Evolutionary conservation across 2,797 vertebrate genomes (phyloP).

Genomic region (Cynodonichthys magdalenae): DNA sequence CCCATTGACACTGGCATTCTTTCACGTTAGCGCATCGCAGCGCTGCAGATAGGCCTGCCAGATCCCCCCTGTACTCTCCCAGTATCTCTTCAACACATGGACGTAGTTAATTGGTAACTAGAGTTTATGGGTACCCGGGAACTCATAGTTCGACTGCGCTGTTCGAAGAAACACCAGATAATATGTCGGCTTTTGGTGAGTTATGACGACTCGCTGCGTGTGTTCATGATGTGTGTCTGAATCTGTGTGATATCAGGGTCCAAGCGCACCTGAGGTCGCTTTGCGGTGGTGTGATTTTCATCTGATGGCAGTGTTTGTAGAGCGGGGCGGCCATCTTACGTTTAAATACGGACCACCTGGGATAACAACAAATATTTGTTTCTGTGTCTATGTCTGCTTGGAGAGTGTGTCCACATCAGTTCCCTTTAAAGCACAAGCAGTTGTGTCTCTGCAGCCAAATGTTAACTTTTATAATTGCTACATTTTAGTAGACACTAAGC

Average conservation of each 20-base stretch:
- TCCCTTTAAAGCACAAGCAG: not conserved
- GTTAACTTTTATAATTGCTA: not conserved
- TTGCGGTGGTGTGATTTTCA: not conserved
- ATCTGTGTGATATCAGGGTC: slow-evolving; percentile 13
- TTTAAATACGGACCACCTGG: slow-evolving; percentile 17
- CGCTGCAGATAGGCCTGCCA: slow-evolving; percentile 79
- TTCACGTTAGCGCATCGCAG: slow-evolving; percentile 85
- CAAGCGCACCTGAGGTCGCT: not conserved
- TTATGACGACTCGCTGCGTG: slow-evolving; percentile 46
- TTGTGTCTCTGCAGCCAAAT: not conserved
- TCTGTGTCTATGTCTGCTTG: not conserved
- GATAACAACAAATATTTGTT: slow-evolving; percentile 13
- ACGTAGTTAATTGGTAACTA: slow-evolving; percentile 75
- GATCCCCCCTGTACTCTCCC: slow-evolving; percentile 62
- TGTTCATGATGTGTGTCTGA: slow-evolving; percentile 23
- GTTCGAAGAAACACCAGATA: slow-evolving; percentile 55
- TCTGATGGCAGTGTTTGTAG: slow-evolving; percentile 1
- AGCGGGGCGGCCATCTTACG: not conserved
- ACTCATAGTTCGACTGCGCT: slow-evolving; percentile 51
- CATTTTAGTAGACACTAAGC: slow-evolving; percentile 1
- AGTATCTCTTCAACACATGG: slow-evolving; percentile 53
- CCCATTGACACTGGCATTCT: slow-evolving; percentile 83
- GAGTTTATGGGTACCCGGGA: slow-evolving; percentile 65
- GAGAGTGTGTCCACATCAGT: not conserved
- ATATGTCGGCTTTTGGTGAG: slow-evolving; percentile 81